A percentile compares a stretch with the other conserved stretches of the same genome.
phyloP scores from a whole-genome alignment of 2,113 vertebrate species.

The Menidia beryllina region DNA sequence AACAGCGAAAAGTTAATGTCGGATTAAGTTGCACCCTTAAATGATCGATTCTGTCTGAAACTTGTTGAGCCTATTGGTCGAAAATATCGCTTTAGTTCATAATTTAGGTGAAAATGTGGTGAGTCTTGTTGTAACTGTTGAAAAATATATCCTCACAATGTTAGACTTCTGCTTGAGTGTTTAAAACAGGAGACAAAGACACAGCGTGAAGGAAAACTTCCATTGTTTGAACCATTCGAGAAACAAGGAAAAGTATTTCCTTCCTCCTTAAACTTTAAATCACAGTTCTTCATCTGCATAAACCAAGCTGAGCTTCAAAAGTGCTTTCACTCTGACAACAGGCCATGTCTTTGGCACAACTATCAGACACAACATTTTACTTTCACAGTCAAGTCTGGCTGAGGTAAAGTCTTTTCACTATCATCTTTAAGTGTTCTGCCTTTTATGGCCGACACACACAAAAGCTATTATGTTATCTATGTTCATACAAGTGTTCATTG shows the following conservation, averaged over 20 bases:
- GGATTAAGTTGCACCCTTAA: neutral
- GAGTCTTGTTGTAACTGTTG: too few species aligned
- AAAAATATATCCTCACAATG: too few species aligned
- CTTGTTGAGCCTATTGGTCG: too few species aligned
- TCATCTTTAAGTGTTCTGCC: neutral
- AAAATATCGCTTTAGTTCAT: too few species aligned
- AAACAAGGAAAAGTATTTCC: slow-evolving; percentile 36
- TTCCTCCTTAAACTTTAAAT: slow-evolving; percentile 10
- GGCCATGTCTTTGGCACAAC: slow-evolving; percentile 6
- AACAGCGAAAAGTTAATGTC: neutral
- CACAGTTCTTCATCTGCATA: slow-evolving; percentile 44
- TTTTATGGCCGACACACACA: neutral
- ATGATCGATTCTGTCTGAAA: too few species aligned
- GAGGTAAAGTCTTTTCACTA: neutral
- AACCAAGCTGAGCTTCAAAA: slow-evolving; percentile 35
- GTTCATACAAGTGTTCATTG: neutral
- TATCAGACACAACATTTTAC: slow-evolving; percentile 1
- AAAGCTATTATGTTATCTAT: neutral
- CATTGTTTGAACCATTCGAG: slow-evolving; percentile 39
- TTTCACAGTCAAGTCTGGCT: neutral
- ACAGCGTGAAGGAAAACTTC: slow-evolving; percentile 19
- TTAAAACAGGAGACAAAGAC: slow-evolving; percentile 8
- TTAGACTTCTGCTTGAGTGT: neutral
- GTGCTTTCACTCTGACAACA: slow-evolving; percentile 38
- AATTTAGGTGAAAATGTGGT: neutral